A percentile compares a stretch with the other conserved stretches of the same genome.
Conservation (phyloP, 2,888 invertebrate species). For the Sinopyrophorus schimmeli region DNA sequence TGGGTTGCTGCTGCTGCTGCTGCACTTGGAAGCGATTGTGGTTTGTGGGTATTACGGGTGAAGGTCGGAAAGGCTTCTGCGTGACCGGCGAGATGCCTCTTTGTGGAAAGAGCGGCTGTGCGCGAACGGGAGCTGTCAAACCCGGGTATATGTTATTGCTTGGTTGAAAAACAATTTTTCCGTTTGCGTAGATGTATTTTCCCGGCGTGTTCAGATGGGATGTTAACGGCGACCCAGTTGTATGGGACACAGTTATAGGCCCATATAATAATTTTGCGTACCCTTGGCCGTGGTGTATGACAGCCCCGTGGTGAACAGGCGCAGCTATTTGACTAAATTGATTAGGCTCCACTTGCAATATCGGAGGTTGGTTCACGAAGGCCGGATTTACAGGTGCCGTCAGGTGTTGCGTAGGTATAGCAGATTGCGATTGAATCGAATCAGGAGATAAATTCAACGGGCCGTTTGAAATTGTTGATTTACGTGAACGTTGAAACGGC, state of each 20-base stretch:
- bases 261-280: slow-evolving; percentile 14
- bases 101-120: slow-evolving; percentile 8
- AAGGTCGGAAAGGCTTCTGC: slow-evolving; percentile 24
- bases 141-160: slow-evolving; percentile 9
- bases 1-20: no score
- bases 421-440: slow-evolving; percentile 2
- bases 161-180: slow-evolving; percentile 25
- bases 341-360: slow-evolving; percentile 15
- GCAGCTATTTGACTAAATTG: slow-evolving; percentile 15
- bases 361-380: slow-evolving; percentile 14
- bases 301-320: slow-evolving; percentile 34
- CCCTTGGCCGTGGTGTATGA: slow-evolving; percentile 31
- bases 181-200: slow-evolving; percentile 24
- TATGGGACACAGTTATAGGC: slow-evolving; percentile 16
- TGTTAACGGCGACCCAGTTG: slow-evolving; percentile 17
- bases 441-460: no score
- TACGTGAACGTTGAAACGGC: slow-evolving; percentile 47
- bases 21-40: slow-evolving; percentile 5
- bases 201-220: slow-evolving; percentile 7
- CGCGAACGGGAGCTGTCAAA: not conserved
- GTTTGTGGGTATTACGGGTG: slow-evolving; percentile 12
- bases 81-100: slow-evolving; percentile 4
- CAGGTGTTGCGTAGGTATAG: not conserved
- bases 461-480: slow-evolving; percentile 41
- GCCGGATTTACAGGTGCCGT: slow-evolving; percentile 3